Percentiles rank a stretch among this genome's conserved stretches.
phyloP scores from a whole-genome alignment of 2,113 vertebrate species.

The Todiramphus saurophagus region DNA sequence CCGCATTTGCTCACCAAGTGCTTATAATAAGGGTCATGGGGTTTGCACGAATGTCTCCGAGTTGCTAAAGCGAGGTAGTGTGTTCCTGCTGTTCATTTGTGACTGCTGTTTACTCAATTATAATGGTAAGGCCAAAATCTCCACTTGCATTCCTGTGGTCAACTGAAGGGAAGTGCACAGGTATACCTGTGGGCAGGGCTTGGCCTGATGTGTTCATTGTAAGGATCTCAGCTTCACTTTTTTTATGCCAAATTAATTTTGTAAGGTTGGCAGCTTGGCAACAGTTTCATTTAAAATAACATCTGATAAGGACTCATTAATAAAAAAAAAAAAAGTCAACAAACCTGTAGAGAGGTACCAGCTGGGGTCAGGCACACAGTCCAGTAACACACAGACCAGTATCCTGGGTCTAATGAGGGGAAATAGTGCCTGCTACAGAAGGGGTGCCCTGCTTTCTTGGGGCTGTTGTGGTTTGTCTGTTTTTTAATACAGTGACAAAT shows the following conservation, averaged over 20 bases:
- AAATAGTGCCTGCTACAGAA: neutral
- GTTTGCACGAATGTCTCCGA: neutral
- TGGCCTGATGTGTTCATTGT: neutral
- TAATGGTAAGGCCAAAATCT: neutral
- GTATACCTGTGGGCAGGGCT: neutral
- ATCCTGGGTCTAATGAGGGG: neutral
- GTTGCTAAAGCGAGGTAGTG: rapidly evolving
- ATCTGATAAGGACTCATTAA: neutral
- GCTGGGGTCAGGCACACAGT: neutral
- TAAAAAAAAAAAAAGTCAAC: rapidly evolving
- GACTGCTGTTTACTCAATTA: rapidly evolving
- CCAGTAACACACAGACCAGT: neutral
- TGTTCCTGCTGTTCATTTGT: neutral
- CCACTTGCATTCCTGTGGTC: rapidly evolving
- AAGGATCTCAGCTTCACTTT: neutral
- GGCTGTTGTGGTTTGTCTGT: neutral
- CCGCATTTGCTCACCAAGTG: neutral
- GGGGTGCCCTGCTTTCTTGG: neutral
- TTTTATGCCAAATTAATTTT: neutral
- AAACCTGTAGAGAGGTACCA: rapidly evolving
- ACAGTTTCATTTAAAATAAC: neutral
- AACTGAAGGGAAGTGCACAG: neutral
- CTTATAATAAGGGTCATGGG: neutral
- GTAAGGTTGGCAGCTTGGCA: neutral
- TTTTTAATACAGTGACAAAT: neutral